Percentiles rank a stretch among this genome's conserved stretches.
Conservation (phyloP, 2,888 invertebrate genomes). For the Charanyca ferruginea region DNA sequence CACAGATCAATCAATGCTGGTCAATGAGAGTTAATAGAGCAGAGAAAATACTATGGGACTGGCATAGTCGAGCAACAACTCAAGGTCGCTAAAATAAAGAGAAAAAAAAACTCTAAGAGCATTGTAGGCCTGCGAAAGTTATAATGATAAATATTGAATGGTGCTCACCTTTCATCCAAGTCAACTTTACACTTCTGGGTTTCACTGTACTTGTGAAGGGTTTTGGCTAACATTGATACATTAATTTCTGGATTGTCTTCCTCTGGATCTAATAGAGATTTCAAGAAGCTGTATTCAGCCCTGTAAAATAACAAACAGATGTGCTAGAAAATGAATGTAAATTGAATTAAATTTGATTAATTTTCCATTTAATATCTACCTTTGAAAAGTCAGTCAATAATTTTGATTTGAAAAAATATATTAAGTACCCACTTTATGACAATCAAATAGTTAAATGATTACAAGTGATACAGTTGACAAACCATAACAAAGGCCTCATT, state of each 20-base stretch:
- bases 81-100: too few relatives aligned
- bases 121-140: too few relatives aligned
- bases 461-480: slow-evolving; percentile 3
- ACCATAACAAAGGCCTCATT: not conserved
- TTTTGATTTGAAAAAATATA: too few relatives aligned
- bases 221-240: slow-evolving; percentile 80
- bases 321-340: not conserved
- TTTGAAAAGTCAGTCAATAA: too few relatives aligned
- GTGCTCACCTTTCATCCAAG: slow-evolving; percentile 84
- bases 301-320: slow-evolving; percentile 65
- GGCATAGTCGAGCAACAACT: too few relatives aligned
- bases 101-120: too few relatives aligned
- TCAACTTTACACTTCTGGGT: slow-evolving; percentile 83
- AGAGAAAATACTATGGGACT: too few relatives aligned
- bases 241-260: slow-evolving; percentile 83
- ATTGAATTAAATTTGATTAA: not conserved
- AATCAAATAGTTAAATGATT: not conserved
- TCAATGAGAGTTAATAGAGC: too few relatives aligned
- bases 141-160: not conserved
- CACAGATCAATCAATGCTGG: too few relatives aligned
- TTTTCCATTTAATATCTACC: not conserved
- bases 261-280: slow-evolving; percentile 83
- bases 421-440: slow-evolving; percentile 22
- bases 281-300: slow-evolving; percentile 81
- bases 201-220: slow-evolving; percentile 83